phyloP scores from a whole-genome alignment of 2,113 vertebrate genomes.

The Daphoenositta chrysoptera region DNA sequence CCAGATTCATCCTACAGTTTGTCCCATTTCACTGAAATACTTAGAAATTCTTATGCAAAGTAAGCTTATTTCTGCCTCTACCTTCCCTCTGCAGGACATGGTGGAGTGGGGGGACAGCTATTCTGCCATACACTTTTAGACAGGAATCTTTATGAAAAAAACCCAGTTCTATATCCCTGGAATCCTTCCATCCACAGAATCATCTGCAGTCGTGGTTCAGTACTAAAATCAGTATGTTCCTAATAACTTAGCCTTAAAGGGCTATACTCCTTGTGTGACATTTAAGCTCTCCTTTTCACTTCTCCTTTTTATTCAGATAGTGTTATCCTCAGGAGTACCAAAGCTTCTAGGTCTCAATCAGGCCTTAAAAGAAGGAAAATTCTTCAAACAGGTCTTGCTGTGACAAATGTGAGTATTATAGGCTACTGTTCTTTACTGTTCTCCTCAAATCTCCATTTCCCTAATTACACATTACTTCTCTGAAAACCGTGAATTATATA shows the following conservation, averaged over 20 bases:
- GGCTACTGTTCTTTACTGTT: not conserved
- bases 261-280: not conserved
- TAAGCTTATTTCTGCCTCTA: slow-evolving; percentile 3
- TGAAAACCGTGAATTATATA: not conserved
- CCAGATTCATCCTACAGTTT: slow-evolving; percentile 1
- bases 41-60: not conserved
- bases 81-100: not conserved
- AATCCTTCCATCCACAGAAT: not conserved
- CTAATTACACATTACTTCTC: not conserved
- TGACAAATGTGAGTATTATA: not conserved
- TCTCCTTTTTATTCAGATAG: not conserved
- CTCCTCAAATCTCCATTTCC: not conserved
- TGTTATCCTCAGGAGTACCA: not conserved
- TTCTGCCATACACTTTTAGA: not conserved
- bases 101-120: not conserved
- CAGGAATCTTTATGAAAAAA: not conserved
- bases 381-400: not conserved
- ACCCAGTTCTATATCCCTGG: not conserved
- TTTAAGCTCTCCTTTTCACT: not conserved
- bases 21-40: not conserved
- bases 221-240: not conserved
- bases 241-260: not conserved
- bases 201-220: not conserved
- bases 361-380: not conserved
- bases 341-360: not conserved